Evolutionary conservation across 1,140 invertebrate genomes (phyloP).

Genomic region (Penaeus indicus): DNA sequence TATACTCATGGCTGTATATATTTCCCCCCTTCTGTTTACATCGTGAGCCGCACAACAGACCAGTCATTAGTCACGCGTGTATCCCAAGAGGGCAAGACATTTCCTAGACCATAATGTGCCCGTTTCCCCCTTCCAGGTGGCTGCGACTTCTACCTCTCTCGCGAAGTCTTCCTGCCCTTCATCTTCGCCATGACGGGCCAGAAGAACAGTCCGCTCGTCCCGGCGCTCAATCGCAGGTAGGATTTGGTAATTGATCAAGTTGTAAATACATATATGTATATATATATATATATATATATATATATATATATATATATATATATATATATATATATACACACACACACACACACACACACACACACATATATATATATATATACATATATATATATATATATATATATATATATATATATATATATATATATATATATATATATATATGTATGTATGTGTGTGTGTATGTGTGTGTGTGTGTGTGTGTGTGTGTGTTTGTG

Average conservation of each 20-base stretch:
- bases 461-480: background rate
- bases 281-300: slow-evolving; percentile 16
- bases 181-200: slow-evolving; percentile 25
- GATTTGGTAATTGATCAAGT: background rate
- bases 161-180: slow-evolving; percentile 20
- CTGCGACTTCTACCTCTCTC: slow-evolving; percentile 33
- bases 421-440: slow-evolving; percentile 39
- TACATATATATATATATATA: slow-evolving; percentile 40
- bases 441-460: slow-evolving; percentile 30
- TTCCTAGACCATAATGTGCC: no score
- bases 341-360: slow-evolving; percentile 22
- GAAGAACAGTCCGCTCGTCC: slow-evolving; percentile 25
- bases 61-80: no score
- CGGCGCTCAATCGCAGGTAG: background rate
- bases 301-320: slow-evolving; percentile 1
- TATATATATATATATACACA: slow-evolving; percentile 29
- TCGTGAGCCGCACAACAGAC: no score
- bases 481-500: no score
- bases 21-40: no score
- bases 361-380: slow-evolving; percentile 38
- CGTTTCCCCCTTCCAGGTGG: background rate
- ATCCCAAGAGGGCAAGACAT: no score
- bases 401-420: slow-evolving; percentile 37
- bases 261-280: background rate
- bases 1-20: no score